A percentile compares a stretch with the other conserved stretches of the same genome.
Evolutionary conservation across 64 coral and sea anemone species (phyloP).

Genomic region (Stylophora pistillata): DNA sequence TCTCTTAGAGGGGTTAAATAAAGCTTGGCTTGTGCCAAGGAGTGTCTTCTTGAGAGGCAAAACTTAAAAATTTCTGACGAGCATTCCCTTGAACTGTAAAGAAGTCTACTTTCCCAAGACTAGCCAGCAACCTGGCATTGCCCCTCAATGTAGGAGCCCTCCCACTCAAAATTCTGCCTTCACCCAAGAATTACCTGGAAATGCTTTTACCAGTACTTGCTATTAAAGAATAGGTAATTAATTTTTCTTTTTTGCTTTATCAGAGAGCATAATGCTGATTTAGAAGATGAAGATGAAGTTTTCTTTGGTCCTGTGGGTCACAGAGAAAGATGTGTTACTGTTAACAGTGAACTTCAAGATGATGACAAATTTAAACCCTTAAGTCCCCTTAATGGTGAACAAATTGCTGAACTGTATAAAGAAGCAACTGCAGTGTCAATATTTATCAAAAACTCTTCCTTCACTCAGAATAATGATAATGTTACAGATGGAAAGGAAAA

Average conservation of each 20-base stretch:
- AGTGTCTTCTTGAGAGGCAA: no score
- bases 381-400: conserved; percentile 83
- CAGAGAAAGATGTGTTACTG: conserved; percentile 78
- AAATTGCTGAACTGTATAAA: conserved; percentile 90
- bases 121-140: no score
- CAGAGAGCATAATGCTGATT: conserved; percentile 34
- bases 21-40: no score
- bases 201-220: no score
- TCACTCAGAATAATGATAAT: neutral
- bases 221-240: no score
- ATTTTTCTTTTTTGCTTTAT: neutral
- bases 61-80: no score
- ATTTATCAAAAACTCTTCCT: conserved; percentile 61
- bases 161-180: no score
- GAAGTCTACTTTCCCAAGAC: no score
- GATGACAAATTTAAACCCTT: conserved; percentile 64
- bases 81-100: no score
- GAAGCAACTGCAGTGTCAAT: conserved; percentile 87
- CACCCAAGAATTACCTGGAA: no score
- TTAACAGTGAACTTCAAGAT: conserved; percentile 52
- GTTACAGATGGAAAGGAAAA: neutral
- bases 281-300: conserved; percentile 87
- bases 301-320: conserved; percentile 90
- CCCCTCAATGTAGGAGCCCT: no score
- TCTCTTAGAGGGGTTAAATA: no score